Conservation (phyloP, 1,140 invertebrate genomes). For the Ceratitis capitata region DNA sequence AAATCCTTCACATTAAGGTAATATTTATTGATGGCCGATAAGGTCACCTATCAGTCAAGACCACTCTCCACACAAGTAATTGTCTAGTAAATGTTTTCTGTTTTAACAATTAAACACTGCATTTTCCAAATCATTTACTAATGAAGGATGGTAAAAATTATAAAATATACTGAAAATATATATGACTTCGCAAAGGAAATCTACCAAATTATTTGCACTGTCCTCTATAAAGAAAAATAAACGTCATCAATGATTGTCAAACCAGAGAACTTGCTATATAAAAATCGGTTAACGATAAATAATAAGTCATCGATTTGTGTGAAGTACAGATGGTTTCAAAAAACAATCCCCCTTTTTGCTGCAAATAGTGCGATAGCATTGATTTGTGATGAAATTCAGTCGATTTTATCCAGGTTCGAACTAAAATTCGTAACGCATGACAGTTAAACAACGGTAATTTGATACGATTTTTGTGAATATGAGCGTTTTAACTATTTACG, state of each 20-base stretch:
- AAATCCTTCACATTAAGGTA: conserved; percentile 37
- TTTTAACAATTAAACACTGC: neutral
- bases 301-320: neutral
- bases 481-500: too few species aligned
- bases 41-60: neutral
- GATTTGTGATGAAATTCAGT: too few species aligned
- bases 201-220: neutral
- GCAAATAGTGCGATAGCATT: too few species aligned
- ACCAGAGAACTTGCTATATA: neutral
- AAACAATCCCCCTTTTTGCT: too few species aligned
- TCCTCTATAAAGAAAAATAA: neutral
- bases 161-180: conserved; percentile 7
- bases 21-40: conserved; percentile 29
- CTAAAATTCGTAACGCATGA: too few species aligned
- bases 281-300: neutral
- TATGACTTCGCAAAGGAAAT: conserved; percentile 4
- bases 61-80: neutral
- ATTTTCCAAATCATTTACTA: neutral
- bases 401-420: too few species aligned
- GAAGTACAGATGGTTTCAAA: too few species aligned
- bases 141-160: neutral
- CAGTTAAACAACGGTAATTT: too few species aligned
- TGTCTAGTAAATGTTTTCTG: neutral
- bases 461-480: too few species aligned
- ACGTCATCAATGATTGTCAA: conserved; percentile 24